Evolutionary conservation across 2,888 invertebrate species (phyloP).

Genomic region (Athetis lepigone): DNA sequence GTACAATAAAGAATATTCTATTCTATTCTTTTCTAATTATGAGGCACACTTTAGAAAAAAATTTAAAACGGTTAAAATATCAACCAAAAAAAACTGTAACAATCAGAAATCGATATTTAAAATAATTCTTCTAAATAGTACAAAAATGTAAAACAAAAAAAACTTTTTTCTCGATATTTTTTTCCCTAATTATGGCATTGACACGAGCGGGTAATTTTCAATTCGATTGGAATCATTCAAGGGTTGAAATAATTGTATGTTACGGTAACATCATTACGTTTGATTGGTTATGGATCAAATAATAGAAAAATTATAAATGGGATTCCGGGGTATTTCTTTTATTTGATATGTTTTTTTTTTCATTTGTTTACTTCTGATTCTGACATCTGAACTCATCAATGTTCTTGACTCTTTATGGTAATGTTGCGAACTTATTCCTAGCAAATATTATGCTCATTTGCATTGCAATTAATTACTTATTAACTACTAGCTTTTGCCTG

Average conservation of each 20-base stretch:
- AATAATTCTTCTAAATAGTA: constrained; percentile 12
- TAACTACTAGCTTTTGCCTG: no score
- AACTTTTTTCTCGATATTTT: constrained; percentile 28
- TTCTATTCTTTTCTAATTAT: no score
- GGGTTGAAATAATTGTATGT: constrained; percentile 62
- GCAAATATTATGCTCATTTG: no score
- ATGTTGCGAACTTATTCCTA: no score
- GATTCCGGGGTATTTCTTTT: constrained; percentile 18
- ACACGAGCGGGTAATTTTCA: constrained; percentile 59
- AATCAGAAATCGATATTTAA: constrained; percentile 51
- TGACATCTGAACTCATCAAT: no score
- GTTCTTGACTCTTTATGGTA: no score
- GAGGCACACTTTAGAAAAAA: no score
- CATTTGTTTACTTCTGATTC: neutral
- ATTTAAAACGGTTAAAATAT: constrained; percentile 29
- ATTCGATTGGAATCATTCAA: constrained; percentile 59
- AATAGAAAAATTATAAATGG: constrained; percentile 36
- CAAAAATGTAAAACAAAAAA: neutral
- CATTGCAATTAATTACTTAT: no score
- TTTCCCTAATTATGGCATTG: constrained; percentile 47
- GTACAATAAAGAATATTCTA: no score
- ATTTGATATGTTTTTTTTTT: constrained; percentile 17
- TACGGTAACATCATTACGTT: constrained; percentile 53
- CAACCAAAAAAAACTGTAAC: constrained; percentile 21
- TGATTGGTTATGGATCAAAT: constrained; percentile 60